Evolutionary conservation across 1,140 invertebrate genomes (phyloP).

Genomic region (Melanaphis sacchari): DNA sequence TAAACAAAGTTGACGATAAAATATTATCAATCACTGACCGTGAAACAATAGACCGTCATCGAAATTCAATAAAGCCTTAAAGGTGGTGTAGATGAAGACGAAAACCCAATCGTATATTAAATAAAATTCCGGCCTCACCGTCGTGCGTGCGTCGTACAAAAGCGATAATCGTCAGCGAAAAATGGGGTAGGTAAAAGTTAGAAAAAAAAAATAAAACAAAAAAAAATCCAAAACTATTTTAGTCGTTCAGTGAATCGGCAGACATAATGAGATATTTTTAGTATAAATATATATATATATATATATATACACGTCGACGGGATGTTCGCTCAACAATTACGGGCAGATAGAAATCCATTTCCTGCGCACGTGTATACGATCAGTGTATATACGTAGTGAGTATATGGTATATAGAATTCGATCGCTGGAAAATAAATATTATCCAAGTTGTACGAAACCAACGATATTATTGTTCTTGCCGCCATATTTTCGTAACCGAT

Average conservation of each 20-base stretch:
- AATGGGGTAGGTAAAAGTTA: background rate
- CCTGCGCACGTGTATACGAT: constrained; percentile 1
- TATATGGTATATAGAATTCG: background rate
- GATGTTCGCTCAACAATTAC: background rate
- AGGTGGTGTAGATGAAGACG: background rate
- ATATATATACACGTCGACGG: background rate
- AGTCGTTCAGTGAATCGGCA: background rate
- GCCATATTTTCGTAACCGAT: background rate
- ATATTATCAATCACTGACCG: background rate
- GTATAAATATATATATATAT: too few species aligned
- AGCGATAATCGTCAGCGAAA: background rate
- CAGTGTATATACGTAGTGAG: background rate
- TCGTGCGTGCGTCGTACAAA: too few species aligned
- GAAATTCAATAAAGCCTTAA: background rate
- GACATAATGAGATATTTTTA: constrained; percentile 9
- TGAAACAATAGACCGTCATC: background rate
- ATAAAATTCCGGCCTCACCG: too few species aligned
- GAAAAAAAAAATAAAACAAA: background rate
- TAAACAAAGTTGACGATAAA: background rate
- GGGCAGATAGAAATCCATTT: background rate
- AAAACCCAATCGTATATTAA: background rate
- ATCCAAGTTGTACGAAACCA: background rate
- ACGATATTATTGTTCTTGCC: background rate
- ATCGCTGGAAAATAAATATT: background rate
- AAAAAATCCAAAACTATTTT: background rate